These are phyloP conservation scores for Heterotis niloticus DNA, from an alignment of 2,113 vertebrate species.

Conservation along the genomic window DNA sequence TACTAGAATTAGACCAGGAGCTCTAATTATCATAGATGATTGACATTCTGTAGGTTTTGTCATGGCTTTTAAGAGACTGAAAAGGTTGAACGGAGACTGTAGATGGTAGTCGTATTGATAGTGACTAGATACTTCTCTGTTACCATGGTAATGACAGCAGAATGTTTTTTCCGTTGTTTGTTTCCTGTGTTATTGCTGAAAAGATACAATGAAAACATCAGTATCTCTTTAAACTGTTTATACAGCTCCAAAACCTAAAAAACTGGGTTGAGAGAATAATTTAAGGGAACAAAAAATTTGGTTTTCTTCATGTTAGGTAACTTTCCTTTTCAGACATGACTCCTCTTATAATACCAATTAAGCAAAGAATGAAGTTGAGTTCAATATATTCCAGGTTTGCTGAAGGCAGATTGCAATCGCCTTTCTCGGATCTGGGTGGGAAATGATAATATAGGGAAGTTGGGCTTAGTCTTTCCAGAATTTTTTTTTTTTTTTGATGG, in stretches of 20 bases:
- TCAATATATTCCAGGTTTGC: too few relatives aligned
- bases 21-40: background rate
- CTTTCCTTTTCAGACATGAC: too few relatives aligned
- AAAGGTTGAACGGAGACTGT: background rate
- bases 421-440: too few relatives aligned
- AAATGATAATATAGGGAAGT: too few relatives aligned
- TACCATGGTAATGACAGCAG: slow-evolving; percentile 15
- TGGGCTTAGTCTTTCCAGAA: too few relatives aligned
- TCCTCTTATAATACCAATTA: too few relatives aligned
- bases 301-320: too few relatives aligned
- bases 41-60: background rate
- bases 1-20: background rate
- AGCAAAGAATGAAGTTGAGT: too few relatives aligned
- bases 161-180: background rate
- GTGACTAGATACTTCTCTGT: slow-evolving; percentile 8
- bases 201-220: background rate
- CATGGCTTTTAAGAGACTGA: slow-evolving; percentile 1
- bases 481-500: too few relatives aligned
- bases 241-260: background rate
- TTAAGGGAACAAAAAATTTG: background rate
- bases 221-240: background rate
- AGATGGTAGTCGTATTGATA: background rate
- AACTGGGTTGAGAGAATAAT: background rate
- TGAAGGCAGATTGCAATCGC: too few relatives aligned
- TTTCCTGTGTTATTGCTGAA: slow-evolving; percentile 15